These are phyloP conservation scores for Apocheima hispidaria DNA, from an alignment of 2,888 invertebrate genomes.

Conservation along the genomic window DNA sequence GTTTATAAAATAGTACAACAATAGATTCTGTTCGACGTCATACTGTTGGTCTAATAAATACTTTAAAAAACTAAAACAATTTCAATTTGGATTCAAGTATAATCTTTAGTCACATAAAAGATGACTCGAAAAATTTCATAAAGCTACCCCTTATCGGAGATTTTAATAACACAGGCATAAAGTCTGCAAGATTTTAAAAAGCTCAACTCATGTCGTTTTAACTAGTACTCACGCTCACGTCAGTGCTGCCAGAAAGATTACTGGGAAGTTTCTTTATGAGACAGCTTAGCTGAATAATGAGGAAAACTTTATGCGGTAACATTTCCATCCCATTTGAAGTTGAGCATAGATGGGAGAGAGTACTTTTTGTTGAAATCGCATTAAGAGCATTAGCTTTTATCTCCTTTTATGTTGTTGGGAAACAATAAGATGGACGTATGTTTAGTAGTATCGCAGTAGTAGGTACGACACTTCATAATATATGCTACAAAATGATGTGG, in stretches of 20 bases:
- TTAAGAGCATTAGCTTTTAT: slow-evolving; percentile 1
- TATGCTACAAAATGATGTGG: too few species aligned
- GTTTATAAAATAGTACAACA: too few species aligned
- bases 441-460: not conserved
- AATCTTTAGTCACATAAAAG: slow-evolving; percentile 4
- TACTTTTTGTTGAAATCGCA: slow-evolving; percentile 10
- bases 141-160: slow-evolving; percentile 11
- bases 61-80: not conserved
- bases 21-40: too few species aligned
- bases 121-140: slow-evolving; percentile 9
- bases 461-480: too few species aligned
- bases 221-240: slow-evolving; percentile 54
- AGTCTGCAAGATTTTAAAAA: slow-evolving; percentile 36
- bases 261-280: slow-evolving; percentile 49
- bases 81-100: not conserved
- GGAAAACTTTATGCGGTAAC: slow-evolving; percentile 47
- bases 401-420: not conserved
- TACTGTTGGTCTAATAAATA: too few species aligned
- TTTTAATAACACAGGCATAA: slow-evolving; percentile 16
- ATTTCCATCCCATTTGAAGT: slow-evolving; percentile 31
- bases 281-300: slow-evolving; percentile 50
- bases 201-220: slow-evolving; percentile 49
- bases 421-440: not conserved
- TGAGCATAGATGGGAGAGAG: slow-evolving; percentile 13
- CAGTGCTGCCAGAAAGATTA: slow-evolving; percentile 46